A percentile compares a stretch with the other conserved stretches of the same genome.
Conservation (phyloP, 2,888 invertebrate species). For the Drosophila lutescens region DNA sequence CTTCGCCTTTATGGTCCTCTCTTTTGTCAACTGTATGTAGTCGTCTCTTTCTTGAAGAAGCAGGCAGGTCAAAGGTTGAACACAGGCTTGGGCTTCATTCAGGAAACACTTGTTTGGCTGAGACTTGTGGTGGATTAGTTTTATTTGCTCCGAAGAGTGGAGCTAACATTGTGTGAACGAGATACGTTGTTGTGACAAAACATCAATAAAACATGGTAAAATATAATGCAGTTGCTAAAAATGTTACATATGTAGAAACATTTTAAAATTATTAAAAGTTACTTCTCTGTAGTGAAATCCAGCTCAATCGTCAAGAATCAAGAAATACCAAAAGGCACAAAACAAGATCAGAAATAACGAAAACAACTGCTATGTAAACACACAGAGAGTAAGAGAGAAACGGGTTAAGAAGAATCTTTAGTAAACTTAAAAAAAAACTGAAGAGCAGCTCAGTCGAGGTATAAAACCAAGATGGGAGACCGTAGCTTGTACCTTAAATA, state of each 20-base stretch:
- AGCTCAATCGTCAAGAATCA: neutral
- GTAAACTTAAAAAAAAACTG: constrained; percentile 52
- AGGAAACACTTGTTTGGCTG: constrained; percentile 33
- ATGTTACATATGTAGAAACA: too few species aligned
- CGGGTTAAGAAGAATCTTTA: constrained; percentile 27
- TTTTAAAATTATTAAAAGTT: too few species aligned
- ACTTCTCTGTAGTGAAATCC: neutral
- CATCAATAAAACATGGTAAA: neutral
- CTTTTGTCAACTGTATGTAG: constrained; percentile 25
- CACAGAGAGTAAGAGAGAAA: constrained; percentile 1
- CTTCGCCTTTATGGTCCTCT: constrained; percentile 14
- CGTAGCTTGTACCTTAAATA: neutral
- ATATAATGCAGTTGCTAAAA: neutral
- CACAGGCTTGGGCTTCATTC: constrained; percentile 32
- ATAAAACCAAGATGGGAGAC: constrained; percentile 33
- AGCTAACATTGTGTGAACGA: neutral
- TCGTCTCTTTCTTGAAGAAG: constrained; percentile 3
- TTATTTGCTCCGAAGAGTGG: constrained; percentile 2
- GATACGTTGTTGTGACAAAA: neutral
- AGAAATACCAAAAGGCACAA: constrained; percentile 4
- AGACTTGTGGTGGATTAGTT: constrained; percentile 41
- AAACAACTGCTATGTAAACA: constrained; percentile 21
- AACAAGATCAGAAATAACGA: constrained; percentile 15
- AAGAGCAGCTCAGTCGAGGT: constrained; percentile 32
- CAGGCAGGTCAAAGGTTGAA: constrained; percentile 14